phyloP scores from a whole-genome alignment of 2,888 invertebrate species.

The Isotomurus palustris region DNA sequence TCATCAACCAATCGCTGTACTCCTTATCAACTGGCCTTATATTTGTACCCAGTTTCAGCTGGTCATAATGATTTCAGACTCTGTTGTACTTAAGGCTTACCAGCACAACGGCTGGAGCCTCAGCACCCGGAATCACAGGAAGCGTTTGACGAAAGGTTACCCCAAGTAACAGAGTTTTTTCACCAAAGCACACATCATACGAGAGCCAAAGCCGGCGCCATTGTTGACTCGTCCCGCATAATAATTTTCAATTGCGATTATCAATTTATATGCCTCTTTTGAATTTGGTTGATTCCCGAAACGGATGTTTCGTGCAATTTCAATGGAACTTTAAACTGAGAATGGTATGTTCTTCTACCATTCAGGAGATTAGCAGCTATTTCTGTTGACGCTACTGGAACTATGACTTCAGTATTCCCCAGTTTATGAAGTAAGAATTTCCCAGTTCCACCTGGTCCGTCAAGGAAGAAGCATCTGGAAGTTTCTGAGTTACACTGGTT shows the following conservation, averaged over 20 bases:
- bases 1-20: slow-evolving; percentile 8
- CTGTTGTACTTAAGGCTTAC: slow-evolving; percentile 13
- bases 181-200: slow-evolving; percentile 25
- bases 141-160: slow-evolving; percentile 37
- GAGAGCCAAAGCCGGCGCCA: slow-evolving; percentile 12
- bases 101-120: slow-evolving; percentile 13
- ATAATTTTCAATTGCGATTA: slow-evolving; percentile 10
- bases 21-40: slow-evolving; percentile 17
- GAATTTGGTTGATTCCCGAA: slow-evolving; percentile 12
- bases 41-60: slow-evolving; percentile 18
- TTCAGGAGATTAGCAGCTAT: slow-evolving; percentile 48
- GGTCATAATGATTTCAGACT: slow-evolving; percentile 21
- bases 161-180: slow-evolving; percentile 26
- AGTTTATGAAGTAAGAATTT: slow-evolving; percentile 38
- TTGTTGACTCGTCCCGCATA: slow-evolving; percentile 21
- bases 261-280: not conserved
- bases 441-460: slow-evolving; percentile 52
- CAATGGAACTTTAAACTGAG: slow-evolving; percentile 47
- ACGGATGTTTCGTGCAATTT: slow-evolving; percentile 7
- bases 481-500: not conserved
- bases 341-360: slow-evolving; percentile 50
- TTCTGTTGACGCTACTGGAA: slow-evolving; percentile 48
- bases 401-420: slow-evolving; percentile 26
- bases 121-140: slow-evolving; percentile 25
- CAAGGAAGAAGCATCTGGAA: slow-evolving; percentile 47